Base-by-base conservation (phyloP, 2,888 invertebrate genomes). In the Pseudococcus longispinus region DNA sequence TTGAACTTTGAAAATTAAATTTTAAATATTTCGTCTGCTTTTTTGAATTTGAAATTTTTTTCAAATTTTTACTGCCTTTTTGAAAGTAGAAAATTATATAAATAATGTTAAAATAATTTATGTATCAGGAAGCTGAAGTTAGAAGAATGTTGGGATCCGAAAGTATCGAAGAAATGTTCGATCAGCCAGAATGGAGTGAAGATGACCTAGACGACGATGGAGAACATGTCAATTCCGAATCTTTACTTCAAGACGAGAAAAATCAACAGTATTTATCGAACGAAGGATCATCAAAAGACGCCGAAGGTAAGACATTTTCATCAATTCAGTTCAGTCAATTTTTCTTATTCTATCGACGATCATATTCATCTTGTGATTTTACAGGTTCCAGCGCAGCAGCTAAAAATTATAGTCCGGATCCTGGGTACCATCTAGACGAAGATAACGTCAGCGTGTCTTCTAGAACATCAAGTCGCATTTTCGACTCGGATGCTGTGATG, bases 361-460 rank as follows among this genome's bases (percentile, higher is more conserved):
- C 13, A 46, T 46, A 46, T 13, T 85, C 85, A 4, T 46, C 70
- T 1, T 85, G 85, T 29, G 88, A 88, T 20, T 85, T 87, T 82
- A 60, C 20, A 86, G 86, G 77, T 80, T 51, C 86, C 9, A 46
- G 80, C n/a, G 6, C 51, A 11, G 51, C 77, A 11, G 46, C 86
- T 1, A 74, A 74, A 46, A 77, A 86, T 70, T 86, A 51, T 55
- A 86, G 86, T 55, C 86, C 86, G 23, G 86, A 86, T 20, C 51
- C 74, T n/a, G 86, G 46, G 15, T 88, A 87, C 1, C 92, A 92
- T 84, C 92, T 92, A 88, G 92, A 93, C 90, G 92, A 92, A 83
- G 92, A 92, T 88, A 93, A 96, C 90, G 96, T 96, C 89, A 94
- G 94, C 89, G 94, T 96, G 88, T 96, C 96, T 4, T 96, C 96